A percentile compares a stretch with the other conserved stretches of the same genome.
Evolutionary conservation across 2,888 invertebrate genomes (phyloP).

Genomic region (Eupithecia dodoneata): DNA sequence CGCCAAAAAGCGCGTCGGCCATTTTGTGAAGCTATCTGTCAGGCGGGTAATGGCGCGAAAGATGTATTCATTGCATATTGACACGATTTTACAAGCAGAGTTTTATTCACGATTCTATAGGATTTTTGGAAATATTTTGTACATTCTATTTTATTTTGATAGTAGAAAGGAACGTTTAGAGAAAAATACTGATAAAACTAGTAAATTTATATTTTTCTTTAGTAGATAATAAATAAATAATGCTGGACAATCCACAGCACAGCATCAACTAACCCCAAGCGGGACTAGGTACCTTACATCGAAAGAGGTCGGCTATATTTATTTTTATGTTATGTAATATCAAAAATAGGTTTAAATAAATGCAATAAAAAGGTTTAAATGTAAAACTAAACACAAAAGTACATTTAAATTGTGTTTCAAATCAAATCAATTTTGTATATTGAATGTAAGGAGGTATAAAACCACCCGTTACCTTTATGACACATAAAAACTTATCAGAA

Average conservation of each 20-base stretch:
- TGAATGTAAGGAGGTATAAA: constrained; percentile 30
- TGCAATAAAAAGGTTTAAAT: background rate
- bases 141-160: too few relatives aligned
- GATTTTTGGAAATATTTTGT: background rate
- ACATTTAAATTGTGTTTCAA: constrained; percentile 15
- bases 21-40: constrained; percentile 83
- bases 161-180: too few relatives aligned
- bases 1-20: constrained; percentile 73
- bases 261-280: too few relatives aligned
- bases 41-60: constrained; percentile 85
- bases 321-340: constrained; percentile 4
- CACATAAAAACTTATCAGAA: constrained; percentile 48
- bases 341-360: constrained; percentile 8
- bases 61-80: constrained; percentile 74
- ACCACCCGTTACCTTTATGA: constrained; percentile 28
- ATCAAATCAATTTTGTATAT: constrained; percentile 30
- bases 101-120: constrained; percentile 12
- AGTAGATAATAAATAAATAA: too few relatives aligned
- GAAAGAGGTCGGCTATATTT: background rate
- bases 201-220: too few relatives aligned
- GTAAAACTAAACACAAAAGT: background rate
- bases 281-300: background rate
- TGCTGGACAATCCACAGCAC: too few relatives aligned
- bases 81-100: constrained; percentile 20
- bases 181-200: too few relatives aligned